Conservation (phyloP, 2,113 vertebrate species). For the Parotia lawesii region DNA sequence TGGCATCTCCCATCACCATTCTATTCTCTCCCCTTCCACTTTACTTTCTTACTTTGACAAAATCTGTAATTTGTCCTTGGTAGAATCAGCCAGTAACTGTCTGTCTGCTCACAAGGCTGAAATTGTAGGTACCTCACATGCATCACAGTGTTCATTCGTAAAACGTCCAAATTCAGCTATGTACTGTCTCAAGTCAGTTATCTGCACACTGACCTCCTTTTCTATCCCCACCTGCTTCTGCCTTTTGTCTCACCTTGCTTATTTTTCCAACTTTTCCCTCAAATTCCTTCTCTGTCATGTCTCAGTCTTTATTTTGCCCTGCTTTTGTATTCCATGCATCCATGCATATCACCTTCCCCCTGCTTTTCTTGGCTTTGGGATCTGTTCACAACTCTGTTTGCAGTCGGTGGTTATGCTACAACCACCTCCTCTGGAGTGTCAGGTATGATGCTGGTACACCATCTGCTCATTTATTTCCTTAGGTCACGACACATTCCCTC, state of each 20-base stretch:
- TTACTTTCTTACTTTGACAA: neutral
- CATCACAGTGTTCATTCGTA: neutral
- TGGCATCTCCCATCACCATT: neutral
- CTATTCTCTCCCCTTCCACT: neutral
- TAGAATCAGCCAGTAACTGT: neutral
- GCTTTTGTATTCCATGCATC: neutral
- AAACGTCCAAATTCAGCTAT: neutral
- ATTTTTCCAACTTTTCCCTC: neutral
- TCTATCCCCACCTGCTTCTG: neutral
- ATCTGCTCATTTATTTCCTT: slow-evolving; percentile 50
- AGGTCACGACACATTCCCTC: slow-evolving; percentile 12
- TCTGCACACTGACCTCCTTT: neutral
- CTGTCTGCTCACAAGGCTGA: neutral
- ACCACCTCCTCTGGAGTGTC: slow-evolving; percentile 22
- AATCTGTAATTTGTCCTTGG: neutral
- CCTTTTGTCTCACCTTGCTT: neutral
- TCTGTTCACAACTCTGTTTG: neutral
- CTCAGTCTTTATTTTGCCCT: neutral
- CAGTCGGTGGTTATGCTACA: neutral
- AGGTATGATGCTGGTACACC: slow-evolving; percentile 31
- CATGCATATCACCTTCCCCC: neutral
- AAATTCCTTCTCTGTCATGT: neutral
- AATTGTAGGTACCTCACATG: neutral
- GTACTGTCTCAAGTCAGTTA: neutral
- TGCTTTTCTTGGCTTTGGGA: neutral